These are phyloP conservation scores for Amazona vittata DNA, from an alignment of 2,113 vertebrate genomes.

Conservation along the genomic window DNA sequence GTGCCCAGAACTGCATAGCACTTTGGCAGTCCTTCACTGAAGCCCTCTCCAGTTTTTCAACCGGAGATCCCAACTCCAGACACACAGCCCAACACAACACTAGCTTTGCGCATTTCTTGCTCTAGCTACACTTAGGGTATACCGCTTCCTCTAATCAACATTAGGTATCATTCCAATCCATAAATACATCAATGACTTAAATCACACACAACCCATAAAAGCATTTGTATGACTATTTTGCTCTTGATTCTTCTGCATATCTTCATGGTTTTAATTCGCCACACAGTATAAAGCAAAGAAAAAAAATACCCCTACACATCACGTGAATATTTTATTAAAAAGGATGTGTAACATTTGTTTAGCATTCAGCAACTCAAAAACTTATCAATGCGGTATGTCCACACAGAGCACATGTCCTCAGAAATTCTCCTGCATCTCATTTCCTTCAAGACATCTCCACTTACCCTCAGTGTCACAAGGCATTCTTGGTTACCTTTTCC, in stretches of 20 bases:
- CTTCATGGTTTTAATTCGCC: not conserved
- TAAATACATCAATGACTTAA: accelerated
- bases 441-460: not conserved
- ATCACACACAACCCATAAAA: not conserved
- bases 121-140: not conserved
- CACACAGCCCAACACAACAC: not conserved
- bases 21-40: not conserved
- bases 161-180: not conserved
- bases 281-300: not conserved
- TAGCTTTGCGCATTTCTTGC: not conserved
- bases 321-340: not conserved
- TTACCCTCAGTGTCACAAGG: not conserved
- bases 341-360: not conserved
- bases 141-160: not conserved
- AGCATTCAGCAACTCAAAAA: not conserved
- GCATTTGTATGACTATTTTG: not conserved
- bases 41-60: not conserved
- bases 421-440: not conserved
- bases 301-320: no score
- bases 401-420: not conserved
- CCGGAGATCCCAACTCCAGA: not conserved
- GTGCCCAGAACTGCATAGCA: not conserved
- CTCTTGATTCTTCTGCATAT: not conserved
- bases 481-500: not conserved
- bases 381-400: not conserved